Conservation (phyloP, 1,140 invertebrate genomes). For the Zelostemma sp. region DNA sequence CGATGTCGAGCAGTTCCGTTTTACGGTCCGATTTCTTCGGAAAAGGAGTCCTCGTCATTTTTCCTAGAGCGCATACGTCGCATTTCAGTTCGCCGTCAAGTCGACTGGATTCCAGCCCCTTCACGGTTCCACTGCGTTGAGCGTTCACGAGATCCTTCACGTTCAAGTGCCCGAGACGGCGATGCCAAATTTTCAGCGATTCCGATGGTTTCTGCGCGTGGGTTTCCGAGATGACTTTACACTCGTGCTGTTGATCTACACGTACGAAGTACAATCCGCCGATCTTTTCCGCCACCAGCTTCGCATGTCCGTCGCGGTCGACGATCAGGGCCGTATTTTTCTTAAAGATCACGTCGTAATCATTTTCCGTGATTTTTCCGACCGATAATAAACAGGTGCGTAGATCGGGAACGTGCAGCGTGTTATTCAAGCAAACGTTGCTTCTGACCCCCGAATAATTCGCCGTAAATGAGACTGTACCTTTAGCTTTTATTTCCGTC, state of each 20-base stretch:
- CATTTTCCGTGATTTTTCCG: constrained; percentile 3
- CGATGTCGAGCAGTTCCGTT: constrained; percentile 45
- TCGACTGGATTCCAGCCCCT: constrained; percentile 18
- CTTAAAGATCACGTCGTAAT: neutral
- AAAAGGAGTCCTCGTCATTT: constrained; percentile 43
- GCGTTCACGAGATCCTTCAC: constrained; percentile 13
- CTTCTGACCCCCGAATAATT: neutral
- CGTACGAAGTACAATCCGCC: constrained; percentile 5
- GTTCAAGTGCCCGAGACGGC: constrained; percentile 39
- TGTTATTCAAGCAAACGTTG: constrained; percentile 6
- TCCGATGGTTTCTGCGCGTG: neutral
- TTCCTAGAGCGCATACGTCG: constrained; percentile 50
- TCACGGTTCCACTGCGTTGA: constrained; percentile 1
- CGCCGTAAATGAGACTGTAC: constrained; percentile 11
- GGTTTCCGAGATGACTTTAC: neutral
- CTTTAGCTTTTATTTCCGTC: constrained; percentile 11
- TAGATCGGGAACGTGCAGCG: constrained; percentile 11
- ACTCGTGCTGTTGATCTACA: neutral
- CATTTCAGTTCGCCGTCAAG: constrained; percentile 25
- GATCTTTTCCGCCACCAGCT: constrained; percentile 4
- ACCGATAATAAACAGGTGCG: constrained; percentile 18
- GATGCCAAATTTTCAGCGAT: constrained; percentile 16
- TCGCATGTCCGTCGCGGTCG: neutral
- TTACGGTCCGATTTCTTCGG: constrained; percentile 34
- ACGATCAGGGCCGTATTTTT: neutral